phyloP scores from a whole-genome alignment of 1,140 invertebrate genomes.

The Cotesia vestalis region DNA sequence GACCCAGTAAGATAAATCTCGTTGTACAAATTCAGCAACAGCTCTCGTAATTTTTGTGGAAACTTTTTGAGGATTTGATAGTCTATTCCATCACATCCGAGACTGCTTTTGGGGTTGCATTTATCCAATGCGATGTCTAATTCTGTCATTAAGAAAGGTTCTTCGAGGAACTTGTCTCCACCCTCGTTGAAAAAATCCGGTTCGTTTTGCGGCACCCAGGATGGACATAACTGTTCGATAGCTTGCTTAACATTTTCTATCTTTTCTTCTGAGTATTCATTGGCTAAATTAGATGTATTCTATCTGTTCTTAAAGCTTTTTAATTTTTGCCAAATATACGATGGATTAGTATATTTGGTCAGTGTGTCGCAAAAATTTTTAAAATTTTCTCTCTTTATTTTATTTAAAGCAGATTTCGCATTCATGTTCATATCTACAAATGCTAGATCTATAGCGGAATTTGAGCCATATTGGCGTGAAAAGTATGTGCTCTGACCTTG shows the following conservation, averaged over 20 bases:
- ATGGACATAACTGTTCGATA: neutral
- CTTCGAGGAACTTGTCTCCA: neutral
- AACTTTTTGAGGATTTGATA: too few relatives aligned
- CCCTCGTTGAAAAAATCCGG: neutral
- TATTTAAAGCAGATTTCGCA: constrained; percentile 3
- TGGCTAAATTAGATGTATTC: neutral
- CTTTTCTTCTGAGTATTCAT: constrained; percentile 20
- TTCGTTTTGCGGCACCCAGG: neutral
- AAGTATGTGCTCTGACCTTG: too few relatives aligned
- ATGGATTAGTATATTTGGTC: constrained; percentile 11
- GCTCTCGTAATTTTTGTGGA: too few relatives aligned
- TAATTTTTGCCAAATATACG: constrained; percentile 18
- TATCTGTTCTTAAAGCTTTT: constrained; percentile 16
- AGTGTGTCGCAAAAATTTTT: neutral
- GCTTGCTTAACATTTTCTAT: neutral
- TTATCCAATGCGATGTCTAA: too few relatives aligned
- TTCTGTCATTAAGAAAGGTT: too few relatives aligned
- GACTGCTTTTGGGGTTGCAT: too few relatives aligned
- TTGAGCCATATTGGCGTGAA: too few relatives aligned
- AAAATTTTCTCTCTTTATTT: constrained; percentile 18
- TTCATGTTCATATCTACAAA: neutral
- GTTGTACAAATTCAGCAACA: too few relatives aligned
- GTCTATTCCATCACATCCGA: too few relatives aligned
- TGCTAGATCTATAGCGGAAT: too few relatives aligned
- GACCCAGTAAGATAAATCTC: too few relatives aligned